Base-by-base conservation (phyloP, 2,888 invertebrate species). In the Cataglyphis rosenhaueri region DNA sequence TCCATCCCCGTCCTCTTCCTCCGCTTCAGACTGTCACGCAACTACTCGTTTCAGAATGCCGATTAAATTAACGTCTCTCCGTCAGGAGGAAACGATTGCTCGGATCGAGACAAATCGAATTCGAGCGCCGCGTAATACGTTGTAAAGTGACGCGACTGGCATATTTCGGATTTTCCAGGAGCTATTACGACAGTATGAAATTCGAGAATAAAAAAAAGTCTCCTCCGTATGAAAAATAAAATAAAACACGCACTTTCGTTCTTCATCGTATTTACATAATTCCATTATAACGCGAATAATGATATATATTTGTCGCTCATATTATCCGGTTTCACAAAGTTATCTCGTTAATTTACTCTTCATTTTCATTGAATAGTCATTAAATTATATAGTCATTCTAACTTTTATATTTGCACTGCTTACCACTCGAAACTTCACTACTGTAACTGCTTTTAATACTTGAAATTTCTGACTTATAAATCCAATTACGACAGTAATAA, bases 11-110 rank as follows among this genome's bases (percentile, higher is more conserved):
- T n/a, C 35, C 52, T 71, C 52, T 68, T 73, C 61, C 73, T 79
- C 70, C 83, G 44, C 44, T 18, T 52, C 73, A 41, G 25, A 18
- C 32, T 21, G 82, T 48, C 81, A 62, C 61, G 55, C 79, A 55
- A 61, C 76, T 85, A 84, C 87, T 90, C 90, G 90, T 89, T 91
- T 91, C 88, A 88, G 86, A 88, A 90, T 88, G 86, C 88, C 90
- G 91, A 91, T 91, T 91, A 87, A 91, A 91, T 91, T 91, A 91
- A 89, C 87, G 90, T 90, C 91, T 86, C 86, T 65, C 84, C 74
- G 84, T 84, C 86, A 83, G 81, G 85, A 83, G 62, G 86, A 83
- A 81, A 87, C 87, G 89, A 89, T 89, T 84, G 89, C 86, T 70
- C 73, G 81, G 70, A 82, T 82, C 86, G 82, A 66, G 82, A 78